Evolutionary conservation across 2,113 vertebrate genomes (phyloP).

Genomic region (Dunckerocampus dactyliophorus): DNA sequence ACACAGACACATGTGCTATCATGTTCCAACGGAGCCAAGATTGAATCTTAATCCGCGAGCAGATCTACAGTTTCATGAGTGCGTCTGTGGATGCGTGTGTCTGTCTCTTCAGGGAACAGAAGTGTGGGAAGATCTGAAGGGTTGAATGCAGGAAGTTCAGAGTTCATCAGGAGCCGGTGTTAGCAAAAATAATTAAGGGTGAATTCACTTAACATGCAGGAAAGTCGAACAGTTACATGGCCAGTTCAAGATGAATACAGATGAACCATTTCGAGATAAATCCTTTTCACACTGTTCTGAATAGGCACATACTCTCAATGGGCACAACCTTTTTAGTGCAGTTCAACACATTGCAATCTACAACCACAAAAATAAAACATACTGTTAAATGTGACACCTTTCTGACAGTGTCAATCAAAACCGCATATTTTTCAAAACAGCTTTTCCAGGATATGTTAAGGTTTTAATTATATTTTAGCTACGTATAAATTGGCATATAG

Average conservation of each 20-base stretch:
- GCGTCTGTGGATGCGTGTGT: slow-evolving; percentile 24
- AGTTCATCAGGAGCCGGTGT: slow-evolving; percentile 40
- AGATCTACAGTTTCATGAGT: slow-evolving; percentile 52
- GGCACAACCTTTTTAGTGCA: neutral
- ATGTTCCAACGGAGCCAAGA: slow-evolving; percentile 56
- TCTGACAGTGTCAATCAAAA: neutral
- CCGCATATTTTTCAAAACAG: too few relatives aligned
- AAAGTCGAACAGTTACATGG: slow-evolving; percentile 41
- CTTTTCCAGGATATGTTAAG: too few relatives aligned
- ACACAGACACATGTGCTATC: slow-evolving; percentile 29
- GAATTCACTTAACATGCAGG: slow-evolving; percentile 46
- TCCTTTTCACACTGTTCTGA: slow-evolving; percentile 1
- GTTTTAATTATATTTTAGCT: too few relatives aligned
- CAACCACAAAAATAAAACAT: neutral
- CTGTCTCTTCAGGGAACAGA: slow-evolving; percentile 50
- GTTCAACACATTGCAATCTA: neutral
- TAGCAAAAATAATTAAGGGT: slow-evolving; percentile 53
- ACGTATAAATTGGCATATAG: too few relatives aligned
- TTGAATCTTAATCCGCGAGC: slow-evolving; percentile 62
- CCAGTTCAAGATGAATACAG: slow-evolving; percentile 31
- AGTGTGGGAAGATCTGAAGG: slow-evolving; percentile 60
- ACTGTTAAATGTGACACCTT: neutral
- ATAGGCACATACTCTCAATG: neutral
- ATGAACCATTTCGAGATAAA: slow-evolving; percentile 16
- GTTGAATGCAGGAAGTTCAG: slow-evolving; percentile 37